Evolutionary conservation across 2,113 vertebrate species (phyloP), one percentile per base, ranked within the genome.

Genomic region (Anoura caudifer): DNA sequence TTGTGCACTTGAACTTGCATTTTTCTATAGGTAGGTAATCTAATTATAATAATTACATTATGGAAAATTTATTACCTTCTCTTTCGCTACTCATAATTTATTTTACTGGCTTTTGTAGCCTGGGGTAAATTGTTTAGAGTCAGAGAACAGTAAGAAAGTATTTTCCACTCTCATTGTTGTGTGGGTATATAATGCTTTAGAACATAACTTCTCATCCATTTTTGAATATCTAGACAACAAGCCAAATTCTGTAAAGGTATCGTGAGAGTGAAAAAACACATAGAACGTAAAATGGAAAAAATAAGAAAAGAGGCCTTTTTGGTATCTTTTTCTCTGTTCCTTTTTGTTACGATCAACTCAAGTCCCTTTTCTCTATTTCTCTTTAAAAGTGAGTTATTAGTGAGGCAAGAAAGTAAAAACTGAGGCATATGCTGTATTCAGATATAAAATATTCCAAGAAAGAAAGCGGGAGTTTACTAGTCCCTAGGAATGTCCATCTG

Each of bases 11-110:
- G 73, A 90, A 91, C 54, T 95, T 89, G 47, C 43, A 52, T 85
- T 91, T 87, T 97, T 97, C 36, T 95, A 61, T 94, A 75, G n/a
- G 59, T 87, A 90, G 77, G 85, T 96, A 97, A 96, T 41, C 28
- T 45, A 83, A 73, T 89, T 83, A 93, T 59, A 92, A 56, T 82
- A 92, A 92, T 95, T 79, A 76, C 16, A 81, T 90, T 93, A 73
- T 76, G 41, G 81, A 54, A 95, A 95, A 92, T 87, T 38, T 92
- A 90, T 73, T 95, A 33, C 80, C 28, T 73, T 90, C 33, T 79
- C 7, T 26, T 93, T 75, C 80, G 56, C 50, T 83, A n/a, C 33
- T 65, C 28, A 41, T 52, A 65, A 81, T 65, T 92, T 93, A 72
- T 96, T 95, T 96, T 77, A 87, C 73, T 87, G 50, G 52, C 45